Conservation (phyloP, 1,140 invertebrate genomes). For the Choristoneura fumiferana region DNA sequence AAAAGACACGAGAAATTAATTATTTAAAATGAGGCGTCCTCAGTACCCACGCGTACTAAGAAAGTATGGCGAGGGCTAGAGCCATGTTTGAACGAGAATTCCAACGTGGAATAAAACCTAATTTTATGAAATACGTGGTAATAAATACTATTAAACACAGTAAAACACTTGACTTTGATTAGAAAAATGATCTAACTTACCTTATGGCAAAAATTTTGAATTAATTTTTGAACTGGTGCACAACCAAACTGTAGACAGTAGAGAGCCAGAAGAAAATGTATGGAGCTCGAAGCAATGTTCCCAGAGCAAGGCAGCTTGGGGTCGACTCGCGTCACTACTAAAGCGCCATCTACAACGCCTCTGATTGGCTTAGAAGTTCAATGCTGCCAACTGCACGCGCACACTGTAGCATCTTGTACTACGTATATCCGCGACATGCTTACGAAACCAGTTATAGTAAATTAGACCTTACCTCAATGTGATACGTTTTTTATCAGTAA, state of each 20-base stretch:
- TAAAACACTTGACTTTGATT: slow-evolving; percentile 56
- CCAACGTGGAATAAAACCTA: slow-evolving; percentile 74
- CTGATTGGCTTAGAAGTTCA: slow-evolving; percentile 57
- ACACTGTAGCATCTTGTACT: slow-evolving; percentile 52
- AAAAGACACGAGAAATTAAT: slow-evolving; percentile 77
- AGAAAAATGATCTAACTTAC: slow-evolving; percentile 72
- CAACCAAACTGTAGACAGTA: slow-evolving; percentile 77
- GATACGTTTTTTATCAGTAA: slow-evolving; percentile 29
- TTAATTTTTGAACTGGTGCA: slow-evolving; percentile 76
- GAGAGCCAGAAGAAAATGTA: slow-evolving; percentile 79
- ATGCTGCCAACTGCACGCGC: slow-evolving; percentile 50
- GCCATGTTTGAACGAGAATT: slow-evolving; percentile 78
- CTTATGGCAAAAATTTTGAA: slow-evolving; percentile 79
- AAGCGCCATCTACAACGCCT: slow-evolving; percentile 62
- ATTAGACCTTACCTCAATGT: slow-evolving; percentile 22
- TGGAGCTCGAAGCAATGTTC: slow-evolving; percentile 78
- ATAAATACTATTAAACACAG: slow-evolving; percentile 54
- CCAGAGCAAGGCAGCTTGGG: slow-evolving; percentile 73
- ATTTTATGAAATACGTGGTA: slow-evolving; percentile 49
- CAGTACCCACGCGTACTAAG: slow-evolving; percentile 74
- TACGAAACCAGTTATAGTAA: slow-evolving; percentile 27
- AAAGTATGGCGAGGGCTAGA: slow-evolving; percentile 72
- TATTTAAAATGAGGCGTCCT: slow-evolving; percentile 74
- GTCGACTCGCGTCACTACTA: slow-evolving; percentile 70
- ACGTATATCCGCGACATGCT: slow-evolving; percentile 73